phyloP scores from a whole-genome alignment of 2,113 vertebrate species.

The Lontra canadensis region DNA sequence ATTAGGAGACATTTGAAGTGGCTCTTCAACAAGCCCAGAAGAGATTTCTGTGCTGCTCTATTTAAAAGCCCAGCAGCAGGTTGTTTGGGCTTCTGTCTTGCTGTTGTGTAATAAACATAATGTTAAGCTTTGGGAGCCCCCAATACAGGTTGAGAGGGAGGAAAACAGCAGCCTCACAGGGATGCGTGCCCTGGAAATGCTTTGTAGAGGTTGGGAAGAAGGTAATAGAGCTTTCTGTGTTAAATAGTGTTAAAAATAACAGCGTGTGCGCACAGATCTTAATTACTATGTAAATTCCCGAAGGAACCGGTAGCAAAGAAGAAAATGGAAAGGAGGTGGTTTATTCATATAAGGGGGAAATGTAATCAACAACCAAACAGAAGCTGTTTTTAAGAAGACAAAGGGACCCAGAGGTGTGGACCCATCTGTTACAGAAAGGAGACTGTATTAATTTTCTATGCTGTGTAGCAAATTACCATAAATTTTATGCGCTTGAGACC shows the following conservation, averaged over 20 bases:
- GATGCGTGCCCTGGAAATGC: not conserved
- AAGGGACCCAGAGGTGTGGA: not conserved
- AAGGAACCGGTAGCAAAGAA: not conserved
- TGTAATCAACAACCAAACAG: not conserved
- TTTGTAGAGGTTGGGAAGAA: not conserved
- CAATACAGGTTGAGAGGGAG: not conserved
- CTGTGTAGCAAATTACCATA: not conserved
- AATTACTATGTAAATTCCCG: conserved; percentile 17
- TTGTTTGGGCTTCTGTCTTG: conserved; percentile 42
- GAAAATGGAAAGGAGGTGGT: not conserved
- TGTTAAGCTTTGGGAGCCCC: not conserved
- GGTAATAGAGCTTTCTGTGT: not conserved
- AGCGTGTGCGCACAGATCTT: not conserved
- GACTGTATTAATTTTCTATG: not conserved
- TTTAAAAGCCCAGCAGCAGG: conserved; percentile 65
- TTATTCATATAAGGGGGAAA: not conserved
- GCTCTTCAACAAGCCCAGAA: conserved; percentile 51
- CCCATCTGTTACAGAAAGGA: not conserved
- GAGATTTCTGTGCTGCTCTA: conserved; percentile 63
- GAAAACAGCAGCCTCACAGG: not conserved
- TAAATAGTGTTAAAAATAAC: not conserved
- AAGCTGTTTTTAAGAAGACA: conserved; percentile 39
- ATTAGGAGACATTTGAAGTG: conserved; percentile 69
- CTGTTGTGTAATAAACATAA: conserved; percentile 60
- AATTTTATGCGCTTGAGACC: not conserved